Evolutionary conservation across 2,888 invertebrate genomes (phyloP).

Genomic region (Coleophora flavipennella): DNA sequence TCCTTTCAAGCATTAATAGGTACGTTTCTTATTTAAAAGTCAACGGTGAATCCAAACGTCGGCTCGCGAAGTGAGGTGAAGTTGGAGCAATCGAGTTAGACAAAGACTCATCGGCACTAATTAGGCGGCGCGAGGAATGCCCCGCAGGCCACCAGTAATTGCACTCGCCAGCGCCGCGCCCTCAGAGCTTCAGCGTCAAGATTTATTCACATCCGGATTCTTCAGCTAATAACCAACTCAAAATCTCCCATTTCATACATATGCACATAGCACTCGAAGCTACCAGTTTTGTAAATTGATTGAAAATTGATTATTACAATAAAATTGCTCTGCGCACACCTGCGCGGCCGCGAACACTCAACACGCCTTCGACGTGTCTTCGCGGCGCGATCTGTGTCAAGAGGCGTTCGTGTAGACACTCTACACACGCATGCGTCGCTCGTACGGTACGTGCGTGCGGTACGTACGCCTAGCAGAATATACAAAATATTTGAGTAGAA

Average conservation of each 20-base stretch:
- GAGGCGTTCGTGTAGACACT: background rate
- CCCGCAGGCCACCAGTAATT: slow-evolving; percentile 54
- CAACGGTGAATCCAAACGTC: too few species aligned
- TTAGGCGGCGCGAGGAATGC: slow-evolving; percentile 57
- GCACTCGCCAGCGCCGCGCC: slow-evolving; percentile 31
- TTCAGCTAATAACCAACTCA: slow-evolving; percentile 17
- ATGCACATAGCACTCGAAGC: background rate
- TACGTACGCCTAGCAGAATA: too few species aligned
- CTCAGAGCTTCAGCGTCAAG: slow-evolving; percentile 39
- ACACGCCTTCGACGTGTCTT: background rate
- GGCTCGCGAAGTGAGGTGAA: slow-evolving; percentile 34
- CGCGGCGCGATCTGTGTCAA: slow-evolving; percentile 9
- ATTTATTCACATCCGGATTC: slow-evolving; percentile 66
- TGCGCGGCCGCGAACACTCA: background rate
- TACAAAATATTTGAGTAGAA: too few species aligned
- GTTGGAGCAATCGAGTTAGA: slow-evolving; percentile 58
- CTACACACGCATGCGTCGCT: too few species aligned
- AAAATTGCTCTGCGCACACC: background rate
- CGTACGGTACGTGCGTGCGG: too few species aligned
- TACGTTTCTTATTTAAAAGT: too few species aligned
- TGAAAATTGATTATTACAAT: slow-evolving; percentile 5
- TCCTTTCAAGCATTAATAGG: too few species aligned
- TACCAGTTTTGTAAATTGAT: slow-evolving; percentile 3
- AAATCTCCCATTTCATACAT: slow-evolving; percentile 6
- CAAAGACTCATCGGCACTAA: slow-evolving; percentile 65